These are phyloP conservation scores for Acanthiza pusilla DNA, from an alignment of 2,797 vertebrate genomes.

Conservation along the genomic window DNA sequence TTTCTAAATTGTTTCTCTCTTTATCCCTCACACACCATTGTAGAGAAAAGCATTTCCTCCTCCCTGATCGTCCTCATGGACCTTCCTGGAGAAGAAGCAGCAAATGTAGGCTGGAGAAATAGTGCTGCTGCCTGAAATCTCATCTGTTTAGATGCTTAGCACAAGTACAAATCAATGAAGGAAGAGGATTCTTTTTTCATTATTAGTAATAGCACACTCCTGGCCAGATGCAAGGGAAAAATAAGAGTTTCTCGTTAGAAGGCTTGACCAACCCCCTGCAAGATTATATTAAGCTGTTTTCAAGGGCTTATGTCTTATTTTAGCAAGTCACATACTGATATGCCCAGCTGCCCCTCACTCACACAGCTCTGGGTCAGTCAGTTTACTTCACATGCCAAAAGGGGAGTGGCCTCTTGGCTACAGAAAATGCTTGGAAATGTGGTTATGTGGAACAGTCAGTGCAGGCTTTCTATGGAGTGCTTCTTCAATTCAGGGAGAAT, in stretches of 20 bases:
- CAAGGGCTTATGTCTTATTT: slow-evolving; percentile 31
- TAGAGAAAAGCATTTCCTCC: not conserved
- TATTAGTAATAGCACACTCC: not conserved
- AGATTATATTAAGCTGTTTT: slow-evolving; percentile 24
- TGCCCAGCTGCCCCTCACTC: not conserved
- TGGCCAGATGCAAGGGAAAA: not conserved
- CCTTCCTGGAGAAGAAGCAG: not conserved
- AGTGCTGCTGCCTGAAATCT: not conserved
- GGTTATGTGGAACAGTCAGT: not conserved
- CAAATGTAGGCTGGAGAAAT: not conserved
- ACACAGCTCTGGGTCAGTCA: not conserved
- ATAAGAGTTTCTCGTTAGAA: not conserved
- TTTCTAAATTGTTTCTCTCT: slow-evolving; percentile 4
- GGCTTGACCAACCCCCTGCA: not conserved
- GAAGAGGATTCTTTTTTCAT: not conserved
- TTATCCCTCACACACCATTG: not conserved
- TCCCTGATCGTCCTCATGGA: not conserved
- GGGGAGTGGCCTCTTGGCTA: not conserved
- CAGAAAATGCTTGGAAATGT: not conserved
- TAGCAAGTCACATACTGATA: not conserved
- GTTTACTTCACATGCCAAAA: not conserved
- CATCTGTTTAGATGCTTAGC: not conserved
- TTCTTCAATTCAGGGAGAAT: not conserved
- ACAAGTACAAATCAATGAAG: not conserved
- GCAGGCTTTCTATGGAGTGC: not conserved